Base-by-base conservation (phyloP, 2,113 vertebrate genomes). In the Serilophus lunatus region DNA sequence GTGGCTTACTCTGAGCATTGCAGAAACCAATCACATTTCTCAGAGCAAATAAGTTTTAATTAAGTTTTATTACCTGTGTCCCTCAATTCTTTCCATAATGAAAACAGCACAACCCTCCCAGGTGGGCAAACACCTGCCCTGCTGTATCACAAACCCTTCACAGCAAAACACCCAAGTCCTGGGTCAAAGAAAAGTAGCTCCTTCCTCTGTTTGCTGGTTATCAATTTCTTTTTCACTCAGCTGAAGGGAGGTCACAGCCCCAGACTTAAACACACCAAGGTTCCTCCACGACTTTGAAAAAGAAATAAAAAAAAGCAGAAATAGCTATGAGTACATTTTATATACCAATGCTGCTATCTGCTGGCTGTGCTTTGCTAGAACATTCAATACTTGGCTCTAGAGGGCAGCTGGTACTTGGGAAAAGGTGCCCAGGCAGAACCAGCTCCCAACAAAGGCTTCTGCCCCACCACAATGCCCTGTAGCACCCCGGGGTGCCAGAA, bases 281-380 rank as follows among this genome's bases (percentile, higher is more conserved):
- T 7, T 57, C 29, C 38, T 2, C 26, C 31, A 1, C 0, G 24
- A 1, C 45, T 78, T 2, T 2, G 49, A 22, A 64, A 17, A n/a
- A n/a, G n/a, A n/a, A n/a, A n/a, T n/a, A n/a, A n/a, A n/a, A 3
- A 2, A 1, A 59, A 5, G 24, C 9, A 24, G 79, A 8, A 26
- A 2, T 1, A 28, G 47, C 2, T 13, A 3, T 7, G 45, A 23
- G 23, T n/a, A 0, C 20, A 22, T 84, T 68, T 1, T 0, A 17
- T 0, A 7, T 60, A 68, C 17, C 91, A 18, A 78, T 89, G 95
- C 96, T 95, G 95, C 96, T 86, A 35, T 66, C 97, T 97, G 91
- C 95, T 45, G 97, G 85, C 59, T n/a, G 53, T 0, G 88, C 66
- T 31, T 11, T 2, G 88, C 68, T 79, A 93, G 16, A 25, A 9